Percentiles rank a stretch among this genome's conserved stretches.
Conservation (phyloP, 2,888 invertebrate genomes). For the Lithosia quadra region DNA sequence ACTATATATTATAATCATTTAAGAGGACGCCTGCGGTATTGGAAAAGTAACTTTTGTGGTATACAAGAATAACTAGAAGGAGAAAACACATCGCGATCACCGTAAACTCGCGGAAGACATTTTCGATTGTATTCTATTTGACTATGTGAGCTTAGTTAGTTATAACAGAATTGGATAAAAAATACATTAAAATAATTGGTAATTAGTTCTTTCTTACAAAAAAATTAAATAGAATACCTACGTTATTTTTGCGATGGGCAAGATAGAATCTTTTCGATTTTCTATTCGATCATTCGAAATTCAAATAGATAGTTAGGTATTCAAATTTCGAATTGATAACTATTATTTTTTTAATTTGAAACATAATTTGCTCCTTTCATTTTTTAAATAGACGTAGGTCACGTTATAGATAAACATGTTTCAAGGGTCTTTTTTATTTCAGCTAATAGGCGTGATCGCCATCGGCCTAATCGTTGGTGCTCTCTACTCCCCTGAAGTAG, state of each 20-base stretch:
- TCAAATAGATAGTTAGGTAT: neutral
- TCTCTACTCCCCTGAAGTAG: conserved; percentile 84
- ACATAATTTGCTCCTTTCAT: neutral
- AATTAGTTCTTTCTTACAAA: neutral
- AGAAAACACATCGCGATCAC: conserved; percentile 52
- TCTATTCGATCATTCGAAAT: neutral
- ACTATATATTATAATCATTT: conserved; percentile 49
- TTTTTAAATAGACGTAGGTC: neutral
- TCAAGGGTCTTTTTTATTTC: conserved; percentile 46
- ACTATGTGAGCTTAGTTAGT: conserved; percentile 41
- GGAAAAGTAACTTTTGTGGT: conserved; percentile 61
- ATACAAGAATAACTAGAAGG: conserved; percentile 51
- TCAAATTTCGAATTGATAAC: neutral
- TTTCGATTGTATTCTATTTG: conserved; percentile 47
- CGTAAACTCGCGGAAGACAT: conserved; percentile 34
- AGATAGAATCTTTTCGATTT: neutral
- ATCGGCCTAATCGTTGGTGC: conserved; percentile 89
- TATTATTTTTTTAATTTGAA: neutral
- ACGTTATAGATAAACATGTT: neutral
- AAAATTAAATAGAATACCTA: neutral
- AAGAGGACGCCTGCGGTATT: conserved; percentile 55
- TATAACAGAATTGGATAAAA: conserved; percentile 3
- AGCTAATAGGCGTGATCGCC: conserved; percentile 88
- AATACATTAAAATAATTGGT: neutral
- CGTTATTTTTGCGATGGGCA: neutral